Evolutionary conservation across 2,113 vertebrate species (phyloP).

Genomic region (Chaetodon trifascialis): DNA sequence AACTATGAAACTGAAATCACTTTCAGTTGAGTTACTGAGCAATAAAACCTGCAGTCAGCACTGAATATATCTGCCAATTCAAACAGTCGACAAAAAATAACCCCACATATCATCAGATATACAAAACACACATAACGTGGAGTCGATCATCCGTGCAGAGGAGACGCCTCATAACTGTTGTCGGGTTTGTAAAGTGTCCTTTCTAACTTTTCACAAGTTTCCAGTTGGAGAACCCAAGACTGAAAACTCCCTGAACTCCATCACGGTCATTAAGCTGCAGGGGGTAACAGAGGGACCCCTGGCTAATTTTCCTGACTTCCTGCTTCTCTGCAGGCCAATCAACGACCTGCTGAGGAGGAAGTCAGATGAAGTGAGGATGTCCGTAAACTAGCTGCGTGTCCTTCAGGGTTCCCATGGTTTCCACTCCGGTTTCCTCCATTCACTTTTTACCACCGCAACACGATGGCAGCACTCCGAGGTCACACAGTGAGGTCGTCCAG

Average conservation of each 20-base stretch:
- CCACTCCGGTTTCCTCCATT: slow-evolving; percentile 70
- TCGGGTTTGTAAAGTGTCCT: background rate
- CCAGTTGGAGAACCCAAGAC: background rate
- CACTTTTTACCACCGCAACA: slow-evolving; percentile 46
- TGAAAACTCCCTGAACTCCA: slow-evolving; percentile 6
- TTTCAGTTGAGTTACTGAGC: background rate
- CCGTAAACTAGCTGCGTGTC: slow-evolving; percentile 68
- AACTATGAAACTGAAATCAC: background rate
- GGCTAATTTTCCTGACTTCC: slow-evolving; percentile 61
- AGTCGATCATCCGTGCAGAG: background rate
- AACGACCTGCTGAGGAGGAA: slow-evolving; percentile 73
- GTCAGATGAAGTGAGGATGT: slow-evolving; percentile 76
- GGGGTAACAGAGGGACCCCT: slow-evolving; percentile 47
- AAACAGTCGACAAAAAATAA: background rate
- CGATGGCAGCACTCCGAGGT: slow-evolving; percentile 59
- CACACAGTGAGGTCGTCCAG: slow-evolving; percentile 55
- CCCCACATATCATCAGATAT: background rate
- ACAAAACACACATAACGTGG: background rate
- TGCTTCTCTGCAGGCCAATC: slow-evolving; percentile 71
- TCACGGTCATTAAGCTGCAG: slow-evolving; percentile 45
- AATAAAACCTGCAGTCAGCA: slow-evolving; percentile 4
- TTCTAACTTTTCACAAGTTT: background rate
- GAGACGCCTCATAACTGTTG: background rate
- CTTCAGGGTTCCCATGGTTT: slow-evolving; percentile 69
- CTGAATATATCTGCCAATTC: background rate